Percentiles rank a stretch among this genome's conserved stretches.
These are phyloP conservation scores for Clusia tigrina DNA, from an alignment of 2,888 invertebrate genomes.

Conservation along the genomic window DNA sequence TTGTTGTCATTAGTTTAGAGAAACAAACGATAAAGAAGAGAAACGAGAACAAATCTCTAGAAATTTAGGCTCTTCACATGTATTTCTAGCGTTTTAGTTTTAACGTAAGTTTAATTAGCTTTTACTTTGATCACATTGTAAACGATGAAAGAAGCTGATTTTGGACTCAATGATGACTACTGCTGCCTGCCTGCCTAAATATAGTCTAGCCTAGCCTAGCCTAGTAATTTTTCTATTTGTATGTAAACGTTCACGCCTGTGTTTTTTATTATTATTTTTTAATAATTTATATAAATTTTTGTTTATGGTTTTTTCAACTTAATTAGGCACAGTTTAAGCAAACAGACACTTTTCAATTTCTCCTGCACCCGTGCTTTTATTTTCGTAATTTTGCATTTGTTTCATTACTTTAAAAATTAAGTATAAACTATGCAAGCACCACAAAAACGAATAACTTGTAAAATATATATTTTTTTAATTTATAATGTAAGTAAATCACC, in stretches of 20 bases:
- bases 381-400: neutral
- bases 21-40: constrained; percentile 29
- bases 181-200: no score
- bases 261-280: neutral
- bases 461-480: constrained; percentile 48
- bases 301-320: neutral
- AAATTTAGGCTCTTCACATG: neutral
- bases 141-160: no score
- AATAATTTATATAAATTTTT: neutral
- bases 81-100: neutral
- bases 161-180: no score
- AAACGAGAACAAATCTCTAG: neutral
- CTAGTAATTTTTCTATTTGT: neutral
- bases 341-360: no score
- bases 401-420: neutral
- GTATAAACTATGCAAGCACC: no score
- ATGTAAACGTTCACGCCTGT: neutral
- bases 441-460: constrained; percentile 33
- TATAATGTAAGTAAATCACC: constrained; percentile 42
- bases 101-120: neutral
- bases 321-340: no score
- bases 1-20: constrained; percentile 25
- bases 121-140: neutral
- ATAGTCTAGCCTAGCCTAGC: no score
- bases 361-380: neutral